A percentile compares a stretch with the other conserved stretches of the same genome.
Conservation (phyloP, 2,888 invertebrate species). For the Amblyjoppa proteus region DNA sequence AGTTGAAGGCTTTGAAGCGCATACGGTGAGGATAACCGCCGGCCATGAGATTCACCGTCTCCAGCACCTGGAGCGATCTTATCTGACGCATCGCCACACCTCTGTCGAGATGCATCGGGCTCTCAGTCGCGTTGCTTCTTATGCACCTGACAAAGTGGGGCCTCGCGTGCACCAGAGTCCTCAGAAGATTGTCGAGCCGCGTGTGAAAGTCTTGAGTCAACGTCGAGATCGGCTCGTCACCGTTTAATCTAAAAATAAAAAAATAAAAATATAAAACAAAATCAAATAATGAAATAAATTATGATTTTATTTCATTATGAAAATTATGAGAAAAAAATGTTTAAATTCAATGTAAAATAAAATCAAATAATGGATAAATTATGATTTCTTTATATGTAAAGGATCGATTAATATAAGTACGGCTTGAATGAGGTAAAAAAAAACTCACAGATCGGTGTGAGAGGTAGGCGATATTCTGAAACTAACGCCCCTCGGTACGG, state of each 20-base stretch:
- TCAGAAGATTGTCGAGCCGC: constrained; percentile 95
- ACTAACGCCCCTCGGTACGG: constrained; percentile 91
- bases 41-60: constrained; percentile 98
- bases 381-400: too few relatives aligned
- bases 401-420: too few relatives aligned
- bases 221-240: constrained; percentile 94
- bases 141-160: constrained; percentile 98
- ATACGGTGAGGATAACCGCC: constrained; percentile 97
- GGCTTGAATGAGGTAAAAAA: neutral
- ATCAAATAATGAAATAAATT: neutral
- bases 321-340: neutral
- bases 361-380: neutral
- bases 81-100: constrained; percentile 94
- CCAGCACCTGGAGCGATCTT: constrained; percentile 93
- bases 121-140: constrained; percentile 94
- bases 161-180: constrained; percentile 96
- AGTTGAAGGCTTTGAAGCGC: constrained; percentile 96
- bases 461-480: constrained; percentile 96
- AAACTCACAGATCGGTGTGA: constrained; percentile 89
- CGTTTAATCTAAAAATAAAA: constrained; percentile 87
- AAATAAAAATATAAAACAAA: neutral
- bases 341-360: neutral
- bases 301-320: neutral
- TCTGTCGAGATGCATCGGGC: constrained; percentile 93
- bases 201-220: constrained; percentile 98